Conservation (phyloP, 1,140 invertebrate genomes). For the Drosophila grimshawi region DNA sequence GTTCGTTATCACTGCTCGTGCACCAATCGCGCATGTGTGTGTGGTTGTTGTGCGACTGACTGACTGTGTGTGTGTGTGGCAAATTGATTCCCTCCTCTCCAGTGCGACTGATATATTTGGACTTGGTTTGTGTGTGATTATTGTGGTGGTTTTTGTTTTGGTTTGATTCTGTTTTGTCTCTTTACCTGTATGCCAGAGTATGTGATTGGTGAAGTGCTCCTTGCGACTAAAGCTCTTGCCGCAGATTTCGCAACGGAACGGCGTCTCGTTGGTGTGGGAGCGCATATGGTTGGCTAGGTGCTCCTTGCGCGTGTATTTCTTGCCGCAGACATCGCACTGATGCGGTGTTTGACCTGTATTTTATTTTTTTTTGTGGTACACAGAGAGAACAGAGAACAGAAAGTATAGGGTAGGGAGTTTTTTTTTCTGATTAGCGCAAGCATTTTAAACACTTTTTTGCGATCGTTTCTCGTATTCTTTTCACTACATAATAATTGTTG, state of each 20-base stretch:
- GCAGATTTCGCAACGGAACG: conserved; percentile 92
- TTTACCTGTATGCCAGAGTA: conserved; percentile 91
- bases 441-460: conserved; percentile 32
- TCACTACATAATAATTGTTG: conserved; percentile 9
- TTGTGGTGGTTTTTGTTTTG: conserved; percentile 17
- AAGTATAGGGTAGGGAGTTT: conserved; percentile 43
- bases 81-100: no score
- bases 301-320: conserved; percentile 94
- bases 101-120: not conserved
- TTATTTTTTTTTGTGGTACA: conserved; percentile 25
- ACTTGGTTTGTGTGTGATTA: conserved; percentile 1
- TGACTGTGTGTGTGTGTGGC: not conserved
- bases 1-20: conserved; percentile 69
- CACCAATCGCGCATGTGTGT: conserved; percentile 47
- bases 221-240: conserved; percentile 94
- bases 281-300: conserved; percentile 93
- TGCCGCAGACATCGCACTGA: conserved; percentile 86
- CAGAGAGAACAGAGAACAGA: conserved; percentile 45
- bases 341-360: conserved; percentile 83
- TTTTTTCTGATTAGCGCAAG: conserved; percentile 64
- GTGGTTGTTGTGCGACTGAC: conserved; percentile 19
- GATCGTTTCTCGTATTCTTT: conserved; percentile 10
- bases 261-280: conserved; percentile 92
- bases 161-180: conserved; percentile 66
- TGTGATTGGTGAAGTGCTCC: conserved; percentile 94